Percentiles rank a stretch among this genome's conserved stretches.
These are phyloP conservation scores for Cinclus cinclus DNA, from an alignment of 2,113 vertebrate genomes.

Conservation along the genomic window DNA sequence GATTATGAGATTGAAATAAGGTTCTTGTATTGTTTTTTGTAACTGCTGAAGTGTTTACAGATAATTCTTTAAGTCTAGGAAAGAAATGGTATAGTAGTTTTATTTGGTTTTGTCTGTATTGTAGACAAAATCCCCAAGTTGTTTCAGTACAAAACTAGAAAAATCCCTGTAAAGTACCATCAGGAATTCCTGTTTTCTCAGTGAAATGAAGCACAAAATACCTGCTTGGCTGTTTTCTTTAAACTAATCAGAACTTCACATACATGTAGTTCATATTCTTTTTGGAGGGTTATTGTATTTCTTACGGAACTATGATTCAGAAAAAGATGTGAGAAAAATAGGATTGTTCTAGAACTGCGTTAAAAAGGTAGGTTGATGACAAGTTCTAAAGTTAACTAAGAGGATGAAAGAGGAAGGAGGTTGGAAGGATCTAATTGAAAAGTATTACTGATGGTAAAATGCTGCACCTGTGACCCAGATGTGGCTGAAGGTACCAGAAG, in stretches of 20 bases:
- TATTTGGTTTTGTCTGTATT: not conserved
- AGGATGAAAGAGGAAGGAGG: not conserved
- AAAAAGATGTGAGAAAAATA: not conserved
- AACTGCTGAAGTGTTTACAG: not conserved
- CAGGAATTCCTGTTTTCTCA: not conserved
- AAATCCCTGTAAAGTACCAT: not conserved
- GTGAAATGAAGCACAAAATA: not conserved
- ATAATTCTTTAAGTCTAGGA: not conserved
- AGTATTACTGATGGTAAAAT: not conserved
- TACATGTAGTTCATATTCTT: not conserved
- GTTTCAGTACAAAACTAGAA: not conserved
- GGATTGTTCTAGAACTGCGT: not conserved
- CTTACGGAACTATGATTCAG: not conserved
- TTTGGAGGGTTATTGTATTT: not conserved
- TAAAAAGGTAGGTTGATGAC: not conserved
- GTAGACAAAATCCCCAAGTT: not conserved
- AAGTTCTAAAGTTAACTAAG: not conserved
- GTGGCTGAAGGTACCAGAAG: not conserved
- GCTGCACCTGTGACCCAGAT: not conserved
- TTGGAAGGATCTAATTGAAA: not conserved
- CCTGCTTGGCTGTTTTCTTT: not conserved
- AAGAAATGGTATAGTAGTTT: not conserved
- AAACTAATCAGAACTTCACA: not conserved
- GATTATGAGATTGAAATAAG: not conserved
- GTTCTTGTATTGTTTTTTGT: not conserved